phyloP scores from a whole-genome alignment of 2,888 invertebrate species.

The Amphipyra tragopoginis region DNA sequence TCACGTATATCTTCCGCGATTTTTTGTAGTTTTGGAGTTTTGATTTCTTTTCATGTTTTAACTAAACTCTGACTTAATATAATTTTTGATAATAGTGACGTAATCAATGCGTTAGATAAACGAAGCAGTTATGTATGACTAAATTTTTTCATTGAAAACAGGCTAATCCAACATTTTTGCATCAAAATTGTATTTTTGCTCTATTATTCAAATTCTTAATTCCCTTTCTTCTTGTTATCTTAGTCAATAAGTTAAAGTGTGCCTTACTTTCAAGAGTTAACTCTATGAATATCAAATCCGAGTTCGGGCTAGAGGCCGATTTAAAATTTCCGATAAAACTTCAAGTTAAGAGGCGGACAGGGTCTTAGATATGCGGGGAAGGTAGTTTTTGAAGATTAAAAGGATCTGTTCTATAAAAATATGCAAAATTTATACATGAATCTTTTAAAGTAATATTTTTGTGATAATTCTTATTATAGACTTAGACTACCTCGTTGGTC shows the following conservation, averaged over 20 bases:
- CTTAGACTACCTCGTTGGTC: too few species aligned
- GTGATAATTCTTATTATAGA: too few species aligned
- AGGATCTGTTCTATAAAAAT: conserved; percentile 4
- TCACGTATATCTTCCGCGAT: too few species aligned
- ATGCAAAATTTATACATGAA: conserved; percentile 2
- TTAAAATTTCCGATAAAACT: conserved; percentile 54
- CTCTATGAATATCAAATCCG: conserved; percentile 51
- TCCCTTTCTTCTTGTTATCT: conserved; percentile 18
- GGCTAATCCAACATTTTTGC: background rate
- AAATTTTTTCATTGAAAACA: too few species aligned
- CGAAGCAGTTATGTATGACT: too few species aligned
- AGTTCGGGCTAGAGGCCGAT: conserved; percentile 15
- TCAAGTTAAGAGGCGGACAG: conserved; percentile 13
- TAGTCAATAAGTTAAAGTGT: conserved; percentile 28
- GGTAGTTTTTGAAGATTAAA: conserved; percentile 13
- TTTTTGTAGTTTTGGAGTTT: too few species aligned
- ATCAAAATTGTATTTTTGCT: background rate
- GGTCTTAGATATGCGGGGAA: conserved; percentile 27
- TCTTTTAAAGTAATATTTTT: too few species aligned
- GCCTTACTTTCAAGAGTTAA: conserved; percentile 27
- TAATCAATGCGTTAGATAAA: too few species aligned
- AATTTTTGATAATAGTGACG: too few species aligned
- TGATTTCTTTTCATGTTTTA: too few species aligned
- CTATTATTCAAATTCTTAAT: conserved; percentile 17
- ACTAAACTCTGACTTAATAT: too few species aligned